Base-by-base conservation (phyloP, 2,888 invertebrate species). In the Lypha dubia region DNA sequence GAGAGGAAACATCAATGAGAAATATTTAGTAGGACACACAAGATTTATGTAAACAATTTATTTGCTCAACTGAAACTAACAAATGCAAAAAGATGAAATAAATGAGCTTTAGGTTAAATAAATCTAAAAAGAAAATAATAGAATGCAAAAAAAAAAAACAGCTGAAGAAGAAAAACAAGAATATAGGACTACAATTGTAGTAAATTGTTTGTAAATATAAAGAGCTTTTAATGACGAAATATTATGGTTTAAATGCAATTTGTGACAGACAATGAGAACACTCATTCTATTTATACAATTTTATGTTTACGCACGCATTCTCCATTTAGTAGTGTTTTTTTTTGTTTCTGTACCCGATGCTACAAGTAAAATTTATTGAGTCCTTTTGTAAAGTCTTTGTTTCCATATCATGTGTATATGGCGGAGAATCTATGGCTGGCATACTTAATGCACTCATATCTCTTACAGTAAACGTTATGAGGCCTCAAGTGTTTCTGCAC, bases 51-150 rank as follows among this genome's bases (percentile, higher is more conserved):
- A 53, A 73, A 83, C 73, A 77, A 83, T 83, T 83, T 83, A 77
- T 83, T 77, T 77, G 67, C 73, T 83, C 46, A 77, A 83, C 71
- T 73, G 60, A 77, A 83, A 77, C 46, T 68, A 83, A 83, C 67
- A 67, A 77, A 83, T 68, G 44, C 22, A 56, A 65, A n/a, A 73
- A 60, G 71, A 73, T 73, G 51, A 83, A 83, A 79, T 73, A 83
- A 83, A 83, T 73, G 73, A 77, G 73, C 67, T 83, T 83, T 83
- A 67, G 71, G 67, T 77, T 83, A 83, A 83, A 77, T 77, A 83
- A 73, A 83, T 73, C 51, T 58, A 24, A 56, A 49, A 51, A 35
- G 35, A 75, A 63, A 28, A 63, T 49, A 63, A 63, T 63, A 24
- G 8, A 38, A 49, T 44, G 17, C 11, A 62, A 41, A 32, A 41